Conservation (phyloP, 2,113 vertebrate genomes). For the pig (Sus scrofa) region T2T-Sscrofa CM000824.6:105354001-105354500, state of each 20-base stretch:
- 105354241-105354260: constrained; percentile 21
- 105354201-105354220: not conserved
- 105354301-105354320: constrained; percentile 35
- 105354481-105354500: fast-evolving
- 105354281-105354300: not conserved
- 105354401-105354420: not conserved
- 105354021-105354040: not conserved
- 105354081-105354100: not conserved
- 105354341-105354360: not conserved
- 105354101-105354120: not conserved
- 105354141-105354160: not conserved
- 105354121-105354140: not conserved
- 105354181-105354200: not conserved
- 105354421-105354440: not conserved
- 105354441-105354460: not conserved
- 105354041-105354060: not conserved
- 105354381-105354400: not conserved
- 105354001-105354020: not conserved
- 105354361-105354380: not conserved
- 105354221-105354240: not conserved
- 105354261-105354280: constrained; percentile 28
- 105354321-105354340: not conserved
- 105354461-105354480: not conserved
- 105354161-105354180: not conserved
- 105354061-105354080: not conserved